Conservation (phyloP, 30 jellyfish, hydroid and myxozoan genomes). For the Sanderia malayensis region DNA sequence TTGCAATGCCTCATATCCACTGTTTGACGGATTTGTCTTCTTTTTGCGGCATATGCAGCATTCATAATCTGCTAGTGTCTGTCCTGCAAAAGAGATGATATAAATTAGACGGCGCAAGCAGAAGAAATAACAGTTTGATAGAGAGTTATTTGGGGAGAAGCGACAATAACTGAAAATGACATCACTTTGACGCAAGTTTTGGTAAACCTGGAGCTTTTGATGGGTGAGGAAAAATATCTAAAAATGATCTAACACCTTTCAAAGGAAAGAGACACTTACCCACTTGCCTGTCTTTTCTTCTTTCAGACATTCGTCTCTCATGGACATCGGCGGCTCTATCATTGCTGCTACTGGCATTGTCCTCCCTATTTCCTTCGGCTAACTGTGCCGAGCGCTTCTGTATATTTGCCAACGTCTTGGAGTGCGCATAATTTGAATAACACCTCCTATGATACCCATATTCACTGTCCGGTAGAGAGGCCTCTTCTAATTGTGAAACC, state of each 20-base stretch:
- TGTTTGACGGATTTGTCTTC: neutral
- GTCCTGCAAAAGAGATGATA: no score
- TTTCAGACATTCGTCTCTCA: neutral
- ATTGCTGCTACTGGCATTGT: neutral
- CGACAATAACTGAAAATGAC: neutral
- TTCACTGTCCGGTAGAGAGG: neutral
- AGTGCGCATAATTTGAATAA: neutral
- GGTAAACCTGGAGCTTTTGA: no score
- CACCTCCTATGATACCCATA: neutral
- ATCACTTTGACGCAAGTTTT: no score
- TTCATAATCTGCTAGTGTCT: neutral
- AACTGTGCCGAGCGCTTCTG: neutral
- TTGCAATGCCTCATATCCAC: neutral
- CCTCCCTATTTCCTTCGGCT: neutral
- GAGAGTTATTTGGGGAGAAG: no score
- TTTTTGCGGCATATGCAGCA: constrained; percentile 3
- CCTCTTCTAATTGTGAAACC: neutral
- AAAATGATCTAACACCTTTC: no score
- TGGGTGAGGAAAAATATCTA: no score
- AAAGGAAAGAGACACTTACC: no score
- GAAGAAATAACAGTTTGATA: no score
- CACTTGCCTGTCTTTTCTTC: neutral
- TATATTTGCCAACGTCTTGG: neutral
- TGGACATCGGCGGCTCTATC: neutral
- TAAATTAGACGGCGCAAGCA: no score